These are phyloP conservation scores for Brachyptera risi DNA, from an alignment of 2,888 invertebrate species.

Conservation along the genomic window DNA sequence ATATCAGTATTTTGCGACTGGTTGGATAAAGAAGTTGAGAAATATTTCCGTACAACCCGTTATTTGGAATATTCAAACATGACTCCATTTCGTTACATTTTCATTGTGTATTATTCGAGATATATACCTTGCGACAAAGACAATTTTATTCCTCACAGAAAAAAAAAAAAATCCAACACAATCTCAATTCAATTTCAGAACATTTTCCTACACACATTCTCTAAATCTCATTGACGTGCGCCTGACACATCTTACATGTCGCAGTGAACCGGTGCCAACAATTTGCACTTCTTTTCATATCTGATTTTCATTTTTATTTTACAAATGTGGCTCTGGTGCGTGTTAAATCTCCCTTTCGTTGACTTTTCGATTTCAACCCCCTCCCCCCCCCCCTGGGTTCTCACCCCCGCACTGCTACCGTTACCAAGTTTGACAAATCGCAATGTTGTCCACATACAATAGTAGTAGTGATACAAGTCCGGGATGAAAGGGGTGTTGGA, in stretches of 20 bases:
- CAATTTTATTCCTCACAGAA: no score
- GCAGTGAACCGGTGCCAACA: conserved; percentile 4
- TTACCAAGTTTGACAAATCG: conserved; percentile 25
- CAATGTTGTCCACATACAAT: conserved; percentile 24
- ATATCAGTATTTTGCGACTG: no score
- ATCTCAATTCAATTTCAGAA: not conserved
- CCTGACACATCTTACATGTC: not conserved
- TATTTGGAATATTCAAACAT: no score
- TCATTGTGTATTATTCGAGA: no score
- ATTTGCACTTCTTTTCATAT: conserved; percentile 1
- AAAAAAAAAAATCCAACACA: not conserved
- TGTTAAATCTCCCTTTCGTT: conserved; percentile 5
- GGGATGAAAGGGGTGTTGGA: no score
- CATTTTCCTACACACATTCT: not conserved
- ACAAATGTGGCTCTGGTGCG: conserved; percentile 5
- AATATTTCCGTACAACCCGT: no score
- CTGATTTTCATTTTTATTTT: no score
- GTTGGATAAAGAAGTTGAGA: no score
- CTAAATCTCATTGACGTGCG: not conserved
- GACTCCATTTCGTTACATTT: no score
- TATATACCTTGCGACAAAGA: no score
- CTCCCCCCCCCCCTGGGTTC: not conserved
- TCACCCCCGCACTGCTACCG: not conserved
- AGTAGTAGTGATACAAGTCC: conserved; percentile 21
- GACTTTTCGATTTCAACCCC: conserved; percentile 20